Base-by-base conservation (phyloP, 2,888 invertebrate species). In the Phlogophora meticulosa region DNA sequence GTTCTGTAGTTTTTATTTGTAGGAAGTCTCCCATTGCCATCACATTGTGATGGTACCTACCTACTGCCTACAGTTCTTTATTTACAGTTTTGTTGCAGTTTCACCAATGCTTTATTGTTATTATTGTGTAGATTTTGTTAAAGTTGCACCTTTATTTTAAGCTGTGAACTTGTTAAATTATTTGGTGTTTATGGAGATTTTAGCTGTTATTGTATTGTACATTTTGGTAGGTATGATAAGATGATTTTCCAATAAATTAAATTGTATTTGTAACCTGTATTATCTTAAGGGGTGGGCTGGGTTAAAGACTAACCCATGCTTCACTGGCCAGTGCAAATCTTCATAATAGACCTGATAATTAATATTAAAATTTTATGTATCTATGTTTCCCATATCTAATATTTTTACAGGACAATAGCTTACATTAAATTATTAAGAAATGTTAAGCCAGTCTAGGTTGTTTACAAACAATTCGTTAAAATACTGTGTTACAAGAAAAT, bases 61-160 rank as follows among this genome's bases (percentile, higher is more conserved):
- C 65, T 65, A 78, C 58, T 63, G 36, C 65, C 51, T 63, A 61
- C 32, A 43, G 20, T 53, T 57, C 5, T 46, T 46, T 61, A 38
- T 66, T 69, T 75, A 70, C 56, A 84, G 87, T 90, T 92, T 93
- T 93, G 91, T 92, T 94, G 94, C 92, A 86, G 90, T 94, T 94
- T 93, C 92, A 89, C 82, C 80, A 72, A 67, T 56, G 67, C 59
- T 75, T 72, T 17, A 65, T 64, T 42, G 13, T 46, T 62, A 62
- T 46, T 64, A n/a, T 51, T 63, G 32, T 66, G 34, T 64, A 55
- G 55, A 43, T 34, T 34, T 22, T 38, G 15, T 42, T 65, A 20
- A 46, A 55, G 42, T 63, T 70, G 40, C 51, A 75, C 40, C 28
- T 45, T 45, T 10, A 17, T 48, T 42, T 40, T 64, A 32, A 7